phyloP scores from a whole-genome alignment of 1,140 invertebrate genomes.

The Anastrepha ludens region DNA sequence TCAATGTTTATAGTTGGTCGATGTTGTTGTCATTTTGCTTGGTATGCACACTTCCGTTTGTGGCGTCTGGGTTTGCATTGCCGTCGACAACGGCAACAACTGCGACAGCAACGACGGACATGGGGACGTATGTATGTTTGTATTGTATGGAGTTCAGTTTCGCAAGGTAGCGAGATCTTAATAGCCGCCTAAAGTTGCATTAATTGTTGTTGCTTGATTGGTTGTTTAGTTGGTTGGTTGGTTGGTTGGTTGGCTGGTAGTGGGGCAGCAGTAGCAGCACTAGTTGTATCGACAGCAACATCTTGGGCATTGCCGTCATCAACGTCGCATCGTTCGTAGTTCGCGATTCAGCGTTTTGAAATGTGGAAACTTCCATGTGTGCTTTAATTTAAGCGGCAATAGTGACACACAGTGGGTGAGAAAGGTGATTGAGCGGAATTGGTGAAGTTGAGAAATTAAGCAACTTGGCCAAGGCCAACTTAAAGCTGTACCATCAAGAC shows the following conservation, averaged over 20 bases:
- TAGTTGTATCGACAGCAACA: constrained; percentile 9
- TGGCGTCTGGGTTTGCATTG: constrained; percentile 55
- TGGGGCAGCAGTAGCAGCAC: constrained; percentile 13
- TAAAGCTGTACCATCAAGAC: too few relatives aligned
- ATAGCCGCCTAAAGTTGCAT: constrained; percentile 19
- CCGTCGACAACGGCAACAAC: background rate
- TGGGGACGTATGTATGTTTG: background rate
- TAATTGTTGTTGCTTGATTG: constrained; percentile 8
- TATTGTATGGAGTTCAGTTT: constrained; percentile 31
- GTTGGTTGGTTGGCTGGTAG: background rate
- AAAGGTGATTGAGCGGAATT: background rate
- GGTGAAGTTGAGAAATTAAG: too few relatives aligned
- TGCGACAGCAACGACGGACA: constrained; percentile 9
- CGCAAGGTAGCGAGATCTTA: constrained; percentile 40
- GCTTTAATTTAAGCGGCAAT: background rate
- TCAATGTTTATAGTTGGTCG: background rate
- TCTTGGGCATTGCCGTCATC: constrained; percentile 15
- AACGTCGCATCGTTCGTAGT: background rate
- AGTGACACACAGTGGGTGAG: constrained; percentile 21
- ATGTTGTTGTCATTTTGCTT: constrained; percentile 60
- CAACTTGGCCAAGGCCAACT: too few relatives aligned
- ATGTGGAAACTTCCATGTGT: constrained; percentile 16
- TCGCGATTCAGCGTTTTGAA: background rate
- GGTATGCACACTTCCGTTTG: constrained; percentile 74
- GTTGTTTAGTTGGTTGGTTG: too few relatives aligned